phyloP scores from a whole-genome alignment of 2,888 invertebrate genomes.

The Allolobophora icterica region DNA sequence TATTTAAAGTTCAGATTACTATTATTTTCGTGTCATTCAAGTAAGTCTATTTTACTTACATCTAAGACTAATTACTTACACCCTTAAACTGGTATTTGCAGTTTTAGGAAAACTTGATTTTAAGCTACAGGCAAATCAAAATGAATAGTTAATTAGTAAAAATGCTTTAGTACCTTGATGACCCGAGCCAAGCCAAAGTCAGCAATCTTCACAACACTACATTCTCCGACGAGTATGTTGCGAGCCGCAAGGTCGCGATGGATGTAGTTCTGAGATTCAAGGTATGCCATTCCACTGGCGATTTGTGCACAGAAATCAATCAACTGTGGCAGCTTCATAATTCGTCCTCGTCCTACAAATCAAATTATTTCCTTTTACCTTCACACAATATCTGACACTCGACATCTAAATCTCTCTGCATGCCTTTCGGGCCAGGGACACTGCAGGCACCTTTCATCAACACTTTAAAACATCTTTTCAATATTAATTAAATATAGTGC shows the following conservation, averaged over 20 bases:
- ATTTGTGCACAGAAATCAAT: constrained; percentile 99
- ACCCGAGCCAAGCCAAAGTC: constrained; percentile 97
- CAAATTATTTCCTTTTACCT: neutral
- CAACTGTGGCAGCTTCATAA: constrained; percentile 86
- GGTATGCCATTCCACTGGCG: constrained; percentile 97
- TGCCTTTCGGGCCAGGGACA: neutral
- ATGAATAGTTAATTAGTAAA: neutral
- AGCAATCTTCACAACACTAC: constrained; percentile 94
- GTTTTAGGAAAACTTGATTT: no score
- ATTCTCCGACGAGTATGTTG: constrained; percentile 94
- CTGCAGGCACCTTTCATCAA: neutral
- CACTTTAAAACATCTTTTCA: neutral
- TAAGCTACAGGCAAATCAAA: no score
- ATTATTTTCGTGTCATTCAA: neutral
- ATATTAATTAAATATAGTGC: neutral
- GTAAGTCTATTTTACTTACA: neutral
- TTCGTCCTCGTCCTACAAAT: constrained; percentile 84
- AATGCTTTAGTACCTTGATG: constrained; percentile 75
- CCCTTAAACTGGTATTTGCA: no score
- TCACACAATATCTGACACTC: neutral
- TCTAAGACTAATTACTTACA: neutral
- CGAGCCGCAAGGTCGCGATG: constrained; percentile 96
- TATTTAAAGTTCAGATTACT: neutral
- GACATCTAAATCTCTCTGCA: neutral
- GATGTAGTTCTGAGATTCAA: constrained; percentile 98